Conservation (phyloP, 2,888 invertebrate species). For the Escarpia spicata region DNA sequence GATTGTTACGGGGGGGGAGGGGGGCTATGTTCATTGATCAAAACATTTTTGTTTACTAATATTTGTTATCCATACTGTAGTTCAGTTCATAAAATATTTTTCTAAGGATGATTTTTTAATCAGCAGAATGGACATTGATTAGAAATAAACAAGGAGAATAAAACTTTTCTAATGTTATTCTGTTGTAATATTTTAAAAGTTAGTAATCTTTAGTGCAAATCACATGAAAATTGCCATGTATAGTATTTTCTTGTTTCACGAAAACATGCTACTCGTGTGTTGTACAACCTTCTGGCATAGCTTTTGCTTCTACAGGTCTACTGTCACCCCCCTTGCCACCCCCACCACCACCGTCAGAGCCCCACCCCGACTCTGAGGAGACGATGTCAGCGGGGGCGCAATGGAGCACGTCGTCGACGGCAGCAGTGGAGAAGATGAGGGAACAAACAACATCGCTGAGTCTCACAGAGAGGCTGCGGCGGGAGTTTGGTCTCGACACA, state of each 20-base stretch:
- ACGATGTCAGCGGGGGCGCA: constrained; percentile 18
- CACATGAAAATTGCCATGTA: no score
- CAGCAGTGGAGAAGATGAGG: constrained; percentile 81
- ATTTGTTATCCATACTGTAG: background rate
- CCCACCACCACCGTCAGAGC: background rate
- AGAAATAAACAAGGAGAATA: no score
- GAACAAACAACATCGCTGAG: constrained; percentile 71
- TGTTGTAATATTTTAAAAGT: no score
- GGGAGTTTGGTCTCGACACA: constrained; percentile 80
- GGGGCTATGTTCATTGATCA: background rate
- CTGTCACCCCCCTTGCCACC: background rate
- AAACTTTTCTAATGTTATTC: no score
- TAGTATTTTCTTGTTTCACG: no score
- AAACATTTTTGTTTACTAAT: background rate
- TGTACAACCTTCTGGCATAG: background rate
- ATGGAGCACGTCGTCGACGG: constrained; percentile 71
- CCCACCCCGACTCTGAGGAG: constrained; percentile 8
- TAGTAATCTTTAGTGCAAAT: no score
- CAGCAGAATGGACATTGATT: background rate
- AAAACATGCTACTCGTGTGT: no score
- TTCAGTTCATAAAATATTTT: background rate
- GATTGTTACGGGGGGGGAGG: background rate
- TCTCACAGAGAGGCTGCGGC: constrained; percentile 83
- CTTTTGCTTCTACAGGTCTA: background rate
- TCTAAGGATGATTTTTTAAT: background rate